Base-by-base conservation (phyloP, 30 jellyfish, hydroid and myxozoan species). In the Turritopsis rubra region DNA sequence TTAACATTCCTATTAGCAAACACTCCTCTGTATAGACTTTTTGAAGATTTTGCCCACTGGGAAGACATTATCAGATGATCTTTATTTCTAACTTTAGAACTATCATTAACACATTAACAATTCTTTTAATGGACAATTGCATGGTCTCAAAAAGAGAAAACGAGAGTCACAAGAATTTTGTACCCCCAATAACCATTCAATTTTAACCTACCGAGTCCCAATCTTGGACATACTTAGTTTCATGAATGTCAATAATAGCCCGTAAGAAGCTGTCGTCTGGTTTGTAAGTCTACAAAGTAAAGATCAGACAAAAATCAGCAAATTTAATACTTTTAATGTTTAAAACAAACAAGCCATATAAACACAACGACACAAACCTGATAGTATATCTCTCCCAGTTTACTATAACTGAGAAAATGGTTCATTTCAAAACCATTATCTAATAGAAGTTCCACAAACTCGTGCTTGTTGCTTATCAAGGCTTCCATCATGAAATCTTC, bases 401-500 rank as follows among this genome's bases (percentile, higher is more conserved):
- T 68, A 7, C 21, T 27, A 68, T 8, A 27, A n/a, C 0, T 68
- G 30, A 68, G 77, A 27, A 68, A 68, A 23, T n/a, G 9, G 9
- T 68, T 27, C 77, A 68, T 68, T 9, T 68, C 30, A 68, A 68
- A 68, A 7, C 77, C 28, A 27, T 68, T 68, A 68, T 68, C 77
- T 9, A 68, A 23, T n/a, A 68, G 21, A 27, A 68, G 77, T 22
- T 68, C 30, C 19, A 68, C 77, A 68, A 68, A 68, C 21, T 68
- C 77, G 19, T 68, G 77, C 19, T 68, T 68, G 77, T 27, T 27
- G 28, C 19, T 27, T 7, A 27, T 1, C 77, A 68, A 68, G 77
- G 77, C 77, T n/a, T 68, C 77, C 77, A 68, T 68, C 77, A 68
- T 68, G 31, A 68, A n/a, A 68, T 68, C 77, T 68, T 68, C 77